Evolutionary conservation across 2,888 invertebrate genomes (phyloP).

Genomic region (Lepidocyrtoides sp.): DNA sequence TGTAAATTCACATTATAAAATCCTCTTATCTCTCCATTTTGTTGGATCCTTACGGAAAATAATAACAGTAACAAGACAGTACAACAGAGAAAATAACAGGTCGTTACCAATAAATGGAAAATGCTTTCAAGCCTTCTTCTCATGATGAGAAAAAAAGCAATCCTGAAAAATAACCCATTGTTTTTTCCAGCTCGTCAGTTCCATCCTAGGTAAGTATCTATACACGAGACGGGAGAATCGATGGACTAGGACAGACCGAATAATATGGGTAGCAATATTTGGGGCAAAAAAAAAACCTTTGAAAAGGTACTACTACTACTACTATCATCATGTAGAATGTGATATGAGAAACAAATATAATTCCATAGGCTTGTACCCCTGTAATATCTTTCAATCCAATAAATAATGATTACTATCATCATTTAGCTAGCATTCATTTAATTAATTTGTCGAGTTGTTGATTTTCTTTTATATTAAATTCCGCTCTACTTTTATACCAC

Average conservation of each 20-base stretch:
- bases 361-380: too few relatives aligned
- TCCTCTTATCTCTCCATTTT: slow-evolving; percentile 44
- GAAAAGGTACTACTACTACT: too few relatives aligned
- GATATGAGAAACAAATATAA: too few relatives aligned
- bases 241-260: too few relatives aligned
- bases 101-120: slow-evolving; percentile 19
- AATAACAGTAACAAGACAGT: not conserved
- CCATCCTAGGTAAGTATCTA: too few relatives aligned
- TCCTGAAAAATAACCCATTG: slow-evolving; percentile 45
- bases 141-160: not conserved
- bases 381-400: not conserved
- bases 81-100: not conserved
- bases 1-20: slow-evolving; percentile 72
- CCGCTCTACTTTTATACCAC: not conserved
- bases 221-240: too few relatives aligned
- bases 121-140: slow-evolving; percentile 4
- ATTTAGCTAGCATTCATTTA: not conserved
- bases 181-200: slow-evolving; percentile 39
- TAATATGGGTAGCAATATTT: too few relatives aligned
- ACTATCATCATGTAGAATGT: too few relatives aligned
- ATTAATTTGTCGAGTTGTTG: slow-evolving; percentile 39
- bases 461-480: not conserved
- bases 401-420: slow-evolving; percentile 38
- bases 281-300: too few relatives aligned
- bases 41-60: slow-evolving; percentile 4